Percentiles rank a stretch among this genome's conserved stretches.
Evolutionary conservation across 30 jellyfish, hydroid and myxozoan species (phyloP).

Genomic region (Aurelia sp.): DNA sequence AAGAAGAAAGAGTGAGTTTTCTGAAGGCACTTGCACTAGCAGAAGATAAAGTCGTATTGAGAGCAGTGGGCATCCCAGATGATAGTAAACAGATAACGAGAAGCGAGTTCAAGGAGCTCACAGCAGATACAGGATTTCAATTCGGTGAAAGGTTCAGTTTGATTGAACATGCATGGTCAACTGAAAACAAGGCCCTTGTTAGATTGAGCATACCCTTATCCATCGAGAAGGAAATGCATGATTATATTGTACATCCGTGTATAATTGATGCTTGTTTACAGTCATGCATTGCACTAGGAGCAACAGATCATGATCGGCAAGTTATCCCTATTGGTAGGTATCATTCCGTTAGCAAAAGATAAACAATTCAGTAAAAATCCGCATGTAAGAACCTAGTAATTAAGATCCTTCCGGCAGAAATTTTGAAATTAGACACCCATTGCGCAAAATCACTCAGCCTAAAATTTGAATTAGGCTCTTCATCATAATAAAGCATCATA

Average conservation of each 20-base stretch:
- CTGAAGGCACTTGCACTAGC: background rate
- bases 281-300: conserved; percentile 76
- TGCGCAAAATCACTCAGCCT: too few species aligned
- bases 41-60: conserved; percentile 26
- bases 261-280: conserved; percentile 74
- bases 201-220: conserved; percentile 18
- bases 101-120: conserved; percentile 52
- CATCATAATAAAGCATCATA: too few species aligned
- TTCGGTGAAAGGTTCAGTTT: conserved; percentile 68
- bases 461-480: too few species aligned
- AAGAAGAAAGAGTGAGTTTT: background rate
- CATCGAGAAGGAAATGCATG: conserved; percentile 11
- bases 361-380: too few species aligned
- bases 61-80: background rate
- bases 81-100: conserved; percentile 10
- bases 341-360: background rate
- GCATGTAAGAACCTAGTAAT: too few species aligned
- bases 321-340: conserved; percentile 70
- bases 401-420: too few species aligned
- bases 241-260: conserved; percentile 55
- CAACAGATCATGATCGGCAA: conserved; percentile 49
- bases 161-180: conserved; percentile 68
- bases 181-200: conserved; percentile 54
- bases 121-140: conserved; percentile 58
- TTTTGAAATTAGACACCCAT: too few species aligned